Percentiles rank a stretch among this genome's conserved stretches.
These are phyloP conservation scores for Auanema freiburgensis DNA, from an alignment of 2,888 invertebrate genomes.

Conservation along the genomic window DNA sequence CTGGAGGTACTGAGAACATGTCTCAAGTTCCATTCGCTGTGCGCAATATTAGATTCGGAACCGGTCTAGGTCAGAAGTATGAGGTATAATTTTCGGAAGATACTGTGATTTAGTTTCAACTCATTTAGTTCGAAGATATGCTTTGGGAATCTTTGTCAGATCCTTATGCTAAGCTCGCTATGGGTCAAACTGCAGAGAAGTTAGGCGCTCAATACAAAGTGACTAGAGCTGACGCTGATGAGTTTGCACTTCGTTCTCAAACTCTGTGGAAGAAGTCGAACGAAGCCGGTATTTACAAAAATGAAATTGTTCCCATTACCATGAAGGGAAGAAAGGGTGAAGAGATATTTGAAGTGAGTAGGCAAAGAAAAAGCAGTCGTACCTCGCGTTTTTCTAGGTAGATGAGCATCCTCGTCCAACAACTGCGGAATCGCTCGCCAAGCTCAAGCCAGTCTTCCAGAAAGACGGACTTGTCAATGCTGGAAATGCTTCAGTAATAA, in stretches of 20 bases:
- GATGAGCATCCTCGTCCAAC: conserved; percentile 92
- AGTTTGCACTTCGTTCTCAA: conserved; percentile 83
- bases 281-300: conserved; percentile 84
- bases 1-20: conserved; percentile 84
- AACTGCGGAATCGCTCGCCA: conserved; percentile 81
- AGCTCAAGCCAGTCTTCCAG: conserved; percentile 72
- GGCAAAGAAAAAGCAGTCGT: not conserved
- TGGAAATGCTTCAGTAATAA: conserved; percentile 58
- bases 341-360: conserved; percentile 72
- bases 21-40: conserved; percentile 81
- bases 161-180: conserved; percentile 83
- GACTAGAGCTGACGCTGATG: conserved; percentile 81
- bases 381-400: conserved; percentile 59
- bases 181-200: conserved; percentile 94
- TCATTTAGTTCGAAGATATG: conserved; percentile 77
- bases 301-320: conserved; percentile 84
- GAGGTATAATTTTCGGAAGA: conserved; percentile 40
- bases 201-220: conserved; percentile 83
- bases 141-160: conserved; percentile 90
- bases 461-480: conserved; percentile 62
- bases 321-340: conserved; percentile 77
- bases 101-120: not conserved
- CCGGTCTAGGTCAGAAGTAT: conserved; percentile 76
- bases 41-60: conserved; percentile 84
- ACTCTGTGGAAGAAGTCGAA: conserved; percentile 81